phyloP scores from a whole-genome alignment of 2,888 invertebrate species.

The Rhamnusium bicolor region DNA sequence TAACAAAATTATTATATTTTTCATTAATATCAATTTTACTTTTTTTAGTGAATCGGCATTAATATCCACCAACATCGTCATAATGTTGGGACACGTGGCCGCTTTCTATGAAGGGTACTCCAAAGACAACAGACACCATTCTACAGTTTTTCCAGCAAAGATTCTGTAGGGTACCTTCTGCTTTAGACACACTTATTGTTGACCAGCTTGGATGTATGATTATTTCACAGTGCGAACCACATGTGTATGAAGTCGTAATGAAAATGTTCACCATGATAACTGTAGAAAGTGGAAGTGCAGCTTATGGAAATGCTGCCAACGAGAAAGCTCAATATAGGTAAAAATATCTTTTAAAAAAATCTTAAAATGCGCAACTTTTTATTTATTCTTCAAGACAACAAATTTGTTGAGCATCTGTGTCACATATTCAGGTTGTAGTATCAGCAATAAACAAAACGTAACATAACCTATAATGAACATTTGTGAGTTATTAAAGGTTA shows the following conservation, averaged over 20 bases:
- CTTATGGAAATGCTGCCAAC: constrained; percentile 78
- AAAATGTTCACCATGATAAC: constrained; percentile 97
- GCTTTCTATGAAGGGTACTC: constrained; percentile 93
- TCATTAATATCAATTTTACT: neutral
- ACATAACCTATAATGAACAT: too few relatives aligned
- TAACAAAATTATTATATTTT: neutral
- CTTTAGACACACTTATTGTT: constrained; percentile 94
- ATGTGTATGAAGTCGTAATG: constrained; percentile 96
- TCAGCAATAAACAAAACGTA: too few relatives aligned
- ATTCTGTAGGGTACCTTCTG: constrained; percentile 93
- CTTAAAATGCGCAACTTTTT: too few relatives aligned
- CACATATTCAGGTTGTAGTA: too few relatives aligned
- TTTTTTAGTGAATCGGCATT: constrained; percentile 87
- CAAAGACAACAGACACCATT: constrained; percentile 95
- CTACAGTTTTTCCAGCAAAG: constrained; percentile 97
- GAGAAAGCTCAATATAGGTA: constrained; percentile 71
- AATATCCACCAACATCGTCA: constrained; percentile 96
- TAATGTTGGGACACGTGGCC: constrained; percentile 97
- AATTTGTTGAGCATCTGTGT: too few relatives aligned
- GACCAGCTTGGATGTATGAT: constrained; percentile 99
- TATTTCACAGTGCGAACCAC: constrained; percentile 90
- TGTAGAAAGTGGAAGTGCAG: constrained; percentile 89
- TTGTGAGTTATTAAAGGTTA: too few relatives aligned
- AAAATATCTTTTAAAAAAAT: constrained; percentile 1
- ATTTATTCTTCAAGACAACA: too few relatives aligned